phyloP scores from a whole-genome alignment of 2,797 vertebrate species.

The Pangasius macronema region DNA sequence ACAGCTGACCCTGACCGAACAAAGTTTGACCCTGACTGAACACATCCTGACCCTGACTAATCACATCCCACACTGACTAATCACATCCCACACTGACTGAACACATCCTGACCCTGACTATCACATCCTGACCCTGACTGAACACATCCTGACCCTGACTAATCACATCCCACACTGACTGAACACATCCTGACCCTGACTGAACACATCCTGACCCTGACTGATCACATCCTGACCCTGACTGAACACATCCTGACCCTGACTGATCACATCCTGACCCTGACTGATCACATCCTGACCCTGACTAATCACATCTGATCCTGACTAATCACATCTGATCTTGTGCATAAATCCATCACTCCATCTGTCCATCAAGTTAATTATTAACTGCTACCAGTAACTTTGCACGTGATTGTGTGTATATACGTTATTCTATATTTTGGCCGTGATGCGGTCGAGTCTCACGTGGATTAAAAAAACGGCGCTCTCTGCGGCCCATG shows the following conservation, averaged over 20 bases:
- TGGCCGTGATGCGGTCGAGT: not conserved
- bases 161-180: not conserved
- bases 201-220: not conserved
- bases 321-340: not conserved
- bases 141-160: not conserved
- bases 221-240: not conserved
- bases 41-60: not conserved
- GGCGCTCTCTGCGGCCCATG: not conserved
- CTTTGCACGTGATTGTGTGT: not conserved
- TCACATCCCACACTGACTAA: not conserved
- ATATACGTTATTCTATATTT: not conserved
- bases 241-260: not conserved
- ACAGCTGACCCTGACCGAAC: not conserved
- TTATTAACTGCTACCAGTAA: not conserved
- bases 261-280: not conserved
- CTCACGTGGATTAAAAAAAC: not conserved
- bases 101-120: not conserved
- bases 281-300: not conserved
- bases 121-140: not conserved
- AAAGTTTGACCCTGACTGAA: not conserved
- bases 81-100: not conserved
- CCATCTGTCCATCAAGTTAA: not conserved
- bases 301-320: not conserved
- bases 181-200: not conserved
- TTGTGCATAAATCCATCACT: not conserved